A percentile compares a stretch with the other conserved stretches of the same genome.
Evolutionary conservation across 2,888 invertebrate species (phyloP).

Genomic region (Anthophora plumipes): DNA sequence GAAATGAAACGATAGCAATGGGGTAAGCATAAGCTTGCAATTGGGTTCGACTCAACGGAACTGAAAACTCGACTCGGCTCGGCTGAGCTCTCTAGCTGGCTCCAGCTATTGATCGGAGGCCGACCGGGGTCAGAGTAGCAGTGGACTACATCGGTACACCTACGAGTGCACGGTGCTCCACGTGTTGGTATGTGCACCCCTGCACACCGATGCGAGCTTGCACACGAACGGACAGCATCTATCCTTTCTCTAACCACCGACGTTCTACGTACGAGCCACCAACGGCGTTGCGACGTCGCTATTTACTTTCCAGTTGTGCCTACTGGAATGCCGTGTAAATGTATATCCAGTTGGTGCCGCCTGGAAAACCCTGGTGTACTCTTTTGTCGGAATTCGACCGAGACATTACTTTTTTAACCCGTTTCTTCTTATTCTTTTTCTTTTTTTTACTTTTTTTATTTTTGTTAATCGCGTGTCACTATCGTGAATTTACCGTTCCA

Average conservation of each 20-base stretch:
- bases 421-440: neutral
- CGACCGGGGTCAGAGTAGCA: constrained; percentile 84
- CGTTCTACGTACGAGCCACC: constrained; percentile 52
- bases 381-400: constrained; percentile 37
- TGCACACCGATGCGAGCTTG: constrained; percentile 64
- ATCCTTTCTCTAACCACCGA: constrained; percentile 64
- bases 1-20: constrained; percentile 18
- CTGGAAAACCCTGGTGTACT: constrained; percentile 27
- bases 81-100: constrained; percentile 79
- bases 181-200: constrained; percentile 71
- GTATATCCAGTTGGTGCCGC: constrained; percentile 58
- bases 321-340: constrained; percentile 59
- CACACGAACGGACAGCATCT: constrained; percentile 67
- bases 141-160: constrained; percentile 82
- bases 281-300: constrained; percentile 61
- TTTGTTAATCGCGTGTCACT: neutral
- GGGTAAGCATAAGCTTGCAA: constrained; percentile 60
- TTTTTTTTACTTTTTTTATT: neutral
- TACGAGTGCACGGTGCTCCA: constrained; percentile 67
- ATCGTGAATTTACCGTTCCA: constrained; percentile 5
- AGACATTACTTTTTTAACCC: constrained; percentile 23
- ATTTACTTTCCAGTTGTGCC: constrained; percentile 67
- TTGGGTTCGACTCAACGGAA: constrained; percentile 75
- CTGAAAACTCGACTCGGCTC: constrained; percentile 78
- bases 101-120: constrained; percentile 84